A percentile compares a stretch with the other conserved stretches of the same genome.
Evolutionary conservation across 2,888 invertebrate genomes (phyloP).

Genomic region (Tenthredo amoena): DNA sequence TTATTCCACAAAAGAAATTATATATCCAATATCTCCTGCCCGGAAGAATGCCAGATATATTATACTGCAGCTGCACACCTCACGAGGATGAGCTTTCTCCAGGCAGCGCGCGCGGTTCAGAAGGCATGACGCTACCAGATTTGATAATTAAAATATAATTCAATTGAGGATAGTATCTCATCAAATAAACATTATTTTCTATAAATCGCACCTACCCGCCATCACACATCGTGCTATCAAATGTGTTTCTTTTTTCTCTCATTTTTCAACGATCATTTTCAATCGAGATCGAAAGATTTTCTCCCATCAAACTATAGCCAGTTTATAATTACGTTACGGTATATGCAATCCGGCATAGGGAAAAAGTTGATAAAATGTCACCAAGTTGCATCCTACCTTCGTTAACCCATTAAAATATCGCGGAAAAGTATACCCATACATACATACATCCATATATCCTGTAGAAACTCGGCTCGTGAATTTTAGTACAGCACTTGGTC

Average conservation of each 20-base stretch:
- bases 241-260: not conserved
- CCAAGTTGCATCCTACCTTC: constrained; percentile 49
- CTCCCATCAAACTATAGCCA: not conserved
- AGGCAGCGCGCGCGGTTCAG: not conserved
- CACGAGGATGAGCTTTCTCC: constrained; percentile 43
- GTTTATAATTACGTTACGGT: constrained; percentile 5
- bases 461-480: constrained; percentile 71
- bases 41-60: not conserved
- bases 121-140: constrained; percentile 39
- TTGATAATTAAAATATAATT: constrained; percentile 15
- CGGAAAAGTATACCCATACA: not conserved
- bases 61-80: not conserved
- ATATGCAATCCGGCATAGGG: not conserved
- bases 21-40: not conserved
- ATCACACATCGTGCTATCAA: not conserved
- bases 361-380: constrained; percentile 34
- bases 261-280: not conserved
- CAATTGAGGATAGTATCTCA: not conserved
- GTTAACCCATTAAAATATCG: constrained; percentile 19
- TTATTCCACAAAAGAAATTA: not conserved
- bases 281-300: not conserved
- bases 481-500: constrained; percentile 65
- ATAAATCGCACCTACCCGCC: not conserved
- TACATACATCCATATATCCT: constrained; percentile 68
- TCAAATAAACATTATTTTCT: not conserved